Conservation (phyloP, 2,888 invertebrate genomes). For the Octonoba sinensis region DNA sequence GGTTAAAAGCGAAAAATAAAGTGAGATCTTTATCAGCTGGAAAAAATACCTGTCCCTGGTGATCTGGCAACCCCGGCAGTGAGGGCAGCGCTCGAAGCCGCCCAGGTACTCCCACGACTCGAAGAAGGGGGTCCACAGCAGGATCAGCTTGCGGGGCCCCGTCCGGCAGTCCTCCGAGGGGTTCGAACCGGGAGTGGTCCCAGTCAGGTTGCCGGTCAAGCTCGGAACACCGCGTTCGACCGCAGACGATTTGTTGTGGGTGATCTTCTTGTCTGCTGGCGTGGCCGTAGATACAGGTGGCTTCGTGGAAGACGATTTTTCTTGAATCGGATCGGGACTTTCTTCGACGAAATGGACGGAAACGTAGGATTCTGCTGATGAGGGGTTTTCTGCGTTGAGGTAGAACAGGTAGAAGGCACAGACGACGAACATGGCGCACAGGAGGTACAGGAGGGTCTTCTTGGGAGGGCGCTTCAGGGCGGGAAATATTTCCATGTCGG, state of each 20-base stretch:
- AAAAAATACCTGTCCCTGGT: conserved; percentile 41
- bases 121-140: conserved; percentile 60
- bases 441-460: conserved; percentile 16
- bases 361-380: no score
- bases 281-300: not conserved
- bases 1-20: no score
- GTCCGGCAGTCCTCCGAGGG: conserved; percentile 16
- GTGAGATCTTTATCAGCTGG: no score
- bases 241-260: not conserved
- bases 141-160: conserved; percentile 47
- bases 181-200: not conserved
- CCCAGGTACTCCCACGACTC: conserved; percentile 42
- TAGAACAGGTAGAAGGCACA: conserved; percentile 35
- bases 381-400: conserved; percentile 3
- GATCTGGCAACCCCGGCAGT: conserved; percentile 36
- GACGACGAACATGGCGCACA: conserved; percentile 18
- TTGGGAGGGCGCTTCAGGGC: conserved; percentile 23
- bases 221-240: no score
- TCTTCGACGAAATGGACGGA: no score
- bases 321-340: not conserved
- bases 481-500: conserved; percentile 35
- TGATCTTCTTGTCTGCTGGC: not conserved
- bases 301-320: not conserved
- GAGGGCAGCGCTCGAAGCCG: conserved; percentile 10
- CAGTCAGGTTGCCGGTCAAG: no score